Percentiles rank a stretch among this genome's conserved stretches.
phyloP scores from a whole-genome alignment of 2,113 vertebrate genomes.

The Heptranchias perlo region DNA sequence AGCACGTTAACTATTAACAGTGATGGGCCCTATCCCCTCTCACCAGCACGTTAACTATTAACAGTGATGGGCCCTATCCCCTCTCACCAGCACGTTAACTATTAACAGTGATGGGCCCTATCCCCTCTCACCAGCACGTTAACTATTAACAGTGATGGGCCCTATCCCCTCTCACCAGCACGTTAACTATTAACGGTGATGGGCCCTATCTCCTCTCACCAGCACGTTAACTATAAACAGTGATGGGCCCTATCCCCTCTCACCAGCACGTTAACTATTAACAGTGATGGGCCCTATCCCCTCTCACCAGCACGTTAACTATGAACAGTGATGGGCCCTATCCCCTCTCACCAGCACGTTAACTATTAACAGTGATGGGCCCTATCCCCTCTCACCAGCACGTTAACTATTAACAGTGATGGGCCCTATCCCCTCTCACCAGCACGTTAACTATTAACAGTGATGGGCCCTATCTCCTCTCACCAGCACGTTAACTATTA shows the following conservation, averaged over 20 bases:
- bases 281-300: not conserved
- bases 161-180: not conserved
- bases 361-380: not conserved
- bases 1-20: too few relatives aligned
- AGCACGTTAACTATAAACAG: too few relatives aligned
- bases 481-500: too few relatives aligned
- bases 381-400: not conserved
- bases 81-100: not conserved
- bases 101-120: not conserved
- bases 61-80: not conserved
- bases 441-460: too few relatives aligned
- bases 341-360: not conserved
- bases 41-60: too few relatives aligned
- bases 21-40: not conserved
- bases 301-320: not conserved
- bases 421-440: not conserved
- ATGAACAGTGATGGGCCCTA: not conserved
- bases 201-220: not conserved
- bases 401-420: not conserved
- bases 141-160: not conserved
- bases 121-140: not conserved
- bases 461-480: not conserved
- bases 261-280: too few relatives aligned
- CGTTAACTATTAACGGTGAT: not conserved
- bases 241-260: not conserved